phyloP scores from a whole-genome alignment of 2,797 vertebrate species.

The Mormyrus hasselquistii region DNA sequence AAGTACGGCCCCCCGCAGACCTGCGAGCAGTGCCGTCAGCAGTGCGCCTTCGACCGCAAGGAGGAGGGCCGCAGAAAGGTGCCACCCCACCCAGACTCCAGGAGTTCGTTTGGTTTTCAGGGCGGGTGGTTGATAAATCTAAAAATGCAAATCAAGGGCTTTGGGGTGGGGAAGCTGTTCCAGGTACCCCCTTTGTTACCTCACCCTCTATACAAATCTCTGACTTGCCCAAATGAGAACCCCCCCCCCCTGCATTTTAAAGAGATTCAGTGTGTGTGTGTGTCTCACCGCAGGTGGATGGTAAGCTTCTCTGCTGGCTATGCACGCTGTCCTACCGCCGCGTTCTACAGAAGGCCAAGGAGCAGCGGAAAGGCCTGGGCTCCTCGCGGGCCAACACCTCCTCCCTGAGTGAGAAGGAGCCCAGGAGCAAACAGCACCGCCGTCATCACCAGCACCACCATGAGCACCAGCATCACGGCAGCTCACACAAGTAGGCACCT shows the following conservation, averaged over 20 bases:
- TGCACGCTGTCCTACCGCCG: constrained; percentile 95
- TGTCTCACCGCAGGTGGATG: constrained; percentile 75
- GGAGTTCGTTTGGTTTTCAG: neutral
- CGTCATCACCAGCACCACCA: constrained; percentile 68
- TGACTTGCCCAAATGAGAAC: neutral
- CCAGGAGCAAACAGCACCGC: constrained; percentile 83
- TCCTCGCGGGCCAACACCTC: constrained; percentile 89
- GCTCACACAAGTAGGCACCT: constrained; percentile 80
- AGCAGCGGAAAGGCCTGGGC: constrained; percentile 91
- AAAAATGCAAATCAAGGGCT: neutral
- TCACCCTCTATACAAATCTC: neutral
- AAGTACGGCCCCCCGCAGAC: constrained; percentile 97
- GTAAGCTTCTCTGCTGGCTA: constrained; percentile 95
- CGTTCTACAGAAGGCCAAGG: constrained; percentile 98
- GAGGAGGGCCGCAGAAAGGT: constrained; percentile 95
- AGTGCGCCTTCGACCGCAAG: constrained; percentile 95
- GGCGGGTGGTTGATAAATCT: neutral
- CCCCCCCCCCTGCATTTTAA: neutral
- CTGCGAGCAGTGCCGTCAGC: constrained; percentile 96
- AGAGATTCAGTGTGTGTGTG: neutral
- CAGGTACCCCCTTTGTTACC: neutral
- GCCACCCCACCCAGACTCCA: neutral
- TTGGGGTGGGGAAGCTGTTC: neutral
- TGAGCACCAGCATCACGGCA: constrained; percentile 76
- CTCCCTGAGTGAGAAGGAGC: constrained; percentile 90